Evolutionary conservation across 2,797 vertebrate genomes (phyloP), one percentile per base, ranked within the genome.

Genomic region (Halcyon badia): DNA sequence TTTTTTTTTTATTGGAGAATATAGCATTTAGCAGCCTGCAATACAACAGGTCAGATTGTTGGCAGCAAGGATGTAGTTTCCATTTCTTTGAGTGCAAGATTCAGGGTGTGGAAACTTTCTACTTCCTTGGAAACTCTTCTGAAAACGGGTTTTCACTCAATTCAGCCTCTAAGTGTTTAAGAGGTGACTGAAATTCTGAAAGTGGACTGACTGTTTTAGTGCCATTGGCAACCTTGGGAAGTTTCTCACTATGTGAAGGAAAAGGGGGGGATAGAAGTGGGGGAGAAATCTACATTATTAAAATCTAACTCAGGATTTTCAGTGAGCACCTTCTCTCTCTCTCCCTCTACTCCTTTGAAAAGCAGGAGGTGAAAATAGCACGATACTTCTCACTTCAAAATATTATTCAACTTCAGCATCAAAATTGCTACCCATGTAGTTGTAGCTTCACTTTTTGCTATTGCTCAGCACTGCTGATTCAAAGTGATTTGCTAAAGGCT

Each of bases 91-190:
- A 97, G 95, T 97, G 97, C 94, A 97, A 98, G 97, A 98, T 90
- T 98, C 96, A 97, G 98, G 97, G 98, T 98, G 98, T 98, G 98
- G 98, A 98, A 98, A 98, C 95, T 98, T 98, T 98, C 98, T 98
- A 98, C 98, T 98, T 98, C 98, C 97, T 98, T 98, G 98, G 98
- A 98, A 98, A 98, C 97, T 98, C 98, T 97, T 98, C 97, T 98
- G 97, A 98, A 98, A 98, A 97, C 3, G 78, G 97, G 97, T 98
- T 98, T 98, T 98, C 98, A 98, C 98, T 98, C 98, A 89, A 95
- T 98, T 98, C 97, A 92, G 97, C 89, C 91, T 94, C 97, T 97
- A 98, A 98, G 98, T 98, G 98, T 98, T 98, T 98, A 98, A 98
- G 98, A 98, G 98, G 98, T 98, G 98, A 98, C 97, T 98, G 98